A percentile compares a stretch with the other conserved stretches of the same genome.
Conservation (phyloP, 2,797 vertebrate genomes). For the Danio jaintianensis region DNA sequence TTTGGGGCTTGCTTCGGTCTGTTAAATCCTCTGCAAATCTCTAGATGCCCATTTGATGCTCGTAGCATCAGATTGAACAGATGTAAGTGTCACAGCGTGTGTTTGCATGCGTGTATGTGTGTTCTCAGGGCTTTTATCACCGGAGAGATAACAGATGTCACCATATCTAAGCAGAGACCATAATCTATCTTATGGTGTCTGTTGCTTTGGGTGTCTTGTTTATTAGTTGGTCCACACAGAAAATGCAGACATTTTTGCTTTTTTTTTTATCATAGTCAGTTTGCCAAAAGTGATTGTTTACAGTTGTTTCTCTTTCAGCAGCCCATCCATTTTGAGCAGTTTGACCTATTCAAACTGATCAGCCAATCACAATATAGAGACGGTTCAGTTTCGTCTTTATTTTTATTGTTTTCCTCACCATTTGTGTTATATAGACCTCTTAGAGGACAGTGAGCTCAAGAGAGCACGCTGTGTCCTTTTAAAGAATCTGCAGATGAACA, state of each 20-base stretch:
- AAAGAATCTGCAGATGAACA: background rate
- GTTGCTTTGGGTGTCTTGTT: constrained; percentile 1
- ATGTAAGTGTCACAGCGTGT: constrained; percentile 2
- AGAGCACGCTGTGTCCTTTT: background rate
- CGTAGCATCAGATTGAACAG: background rate
- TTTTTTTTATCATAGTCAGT: constrained; percentile 23
- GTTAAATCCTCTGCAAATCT: constrained; percentile 48
- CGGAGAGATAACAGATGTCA: constrained; percentile 43
- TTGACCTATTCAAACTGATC: background rate
- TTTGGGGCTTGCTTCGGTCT: constrained; percentile 31
- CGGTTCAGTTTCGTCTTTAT: background rate
- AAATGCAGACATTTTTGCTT: constrained; percentile 31
- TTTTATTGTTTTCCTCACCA: background rate
- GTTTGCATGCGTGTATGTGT: background rate
- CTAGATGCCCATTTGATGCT: constrained; percentile 25
- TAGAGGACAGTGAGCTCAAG: background rate
- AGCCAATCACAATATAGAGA: background rate
- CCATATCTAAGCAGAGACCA: constrained; percentile 36
- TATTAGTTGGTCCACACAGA: constrained; percentile 15
- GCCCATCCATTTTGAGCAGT: background rate
- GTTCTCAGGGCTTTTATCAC: constrained; percentile 33
- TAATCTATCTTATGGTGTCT: constrained; percentile 11
- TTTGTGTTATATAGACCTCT: background rate
- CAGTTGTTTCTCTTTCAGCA: background rate
- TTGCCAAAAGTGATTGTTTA: background rate